Conservation (phyloP, 2,113 vertebrate species). For the Dasypus novemcinctus region DNA sequence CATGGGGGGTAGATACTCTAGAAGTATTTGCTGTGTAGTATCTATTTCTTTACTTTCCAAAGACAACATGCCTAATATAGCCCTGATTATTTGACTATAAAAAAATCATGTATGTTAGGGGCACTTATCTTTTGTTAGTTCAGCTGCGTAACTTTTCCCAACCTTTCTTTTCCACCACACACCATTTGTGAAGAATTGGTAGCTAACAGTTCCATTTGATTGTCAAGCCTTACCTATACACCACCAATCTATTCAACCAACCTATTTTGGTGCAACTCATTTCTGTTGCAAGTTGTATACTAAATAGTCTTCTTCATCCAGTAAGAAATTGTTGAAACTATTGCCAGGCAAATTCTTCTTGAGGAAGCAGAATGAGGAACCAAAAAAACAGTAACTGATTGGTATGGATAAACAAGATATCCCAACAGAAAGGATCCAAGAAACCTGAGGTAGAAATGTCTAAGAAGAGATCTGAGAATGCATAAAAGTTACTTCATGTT, state of each 20-base stretch:
- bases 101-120: not conserved
- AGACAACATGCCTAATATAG: not conserved
- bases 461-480: not conserved
- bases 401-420: not conserved
- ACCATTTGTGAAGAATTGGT: not conserved
- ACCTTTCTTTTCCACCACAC: not conserved
- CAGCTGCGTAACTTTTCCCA: not conserved
- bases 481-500: not conserved
- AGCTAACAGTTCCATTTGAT: not conserved
- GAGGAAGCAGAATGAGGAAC: not conserved
- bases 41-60: conserved; percentile 19
- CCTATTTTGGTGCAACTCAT: not conserved
- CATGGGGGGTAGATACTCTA: not conserved
- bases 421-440: not conserved
- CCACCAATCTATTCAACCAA: not conserved
- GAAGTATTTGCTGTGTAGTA: not conserved
- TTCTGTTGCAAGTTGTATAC: not conserved
- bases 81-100: not conserved
- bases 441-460: not conserved
- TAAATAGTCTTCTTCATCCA: not conserved
- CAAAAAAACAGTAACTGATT: not conserved
- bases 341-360: not conserved
- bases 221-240: not conserved
- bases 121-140: not conserved
- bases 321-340: not conserved